Evolutionary conservation across 2,888 invertebrate species (phyloP), one percentile per base, ranked within the genome.

Genomic region (Drosophila limbata): DNA sequence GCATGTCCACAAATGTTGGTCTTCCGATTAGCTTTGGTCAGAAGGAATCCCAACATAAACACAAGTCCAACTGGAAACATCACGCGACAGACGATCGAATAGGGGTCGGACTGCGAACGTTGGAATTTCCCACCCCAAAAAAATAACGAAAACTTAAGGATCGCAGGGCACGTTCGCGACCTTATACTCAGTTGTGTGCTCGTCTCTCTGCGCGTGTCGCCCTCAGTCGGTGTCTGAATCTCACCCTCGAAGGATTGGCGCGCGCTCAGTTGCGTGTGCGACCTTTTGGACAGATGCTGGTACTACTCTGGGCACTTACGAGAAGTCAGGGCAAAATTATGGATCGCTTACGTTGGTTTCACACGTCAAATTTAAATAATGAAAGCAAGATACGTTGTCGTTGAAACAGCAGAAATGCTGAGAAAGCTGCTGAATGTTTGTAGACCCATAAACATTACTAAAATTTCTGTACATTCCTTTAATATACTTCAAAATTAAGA

Each of bases 251-350:
- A 70, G 51, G 61, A 63, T 53, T 68, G 77, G 57, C 79, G 53
- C 61, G 51, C 40, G 60, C 19, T 57, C 21, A 33, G 53, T 65
- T 64, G 69, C 57, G 69, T 64, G 79, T 69, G 76, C 63, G 88
- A 88, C 90, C 90, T 88, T 88, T 88, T 89, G 88, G 89, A 67
- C 53, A 77, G 68, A 89, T 88, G 88, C 88, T 88, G 88, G 88
- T 88, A 81, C 48, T 57, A 21, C 73, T 35, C 57, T 13, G 53
- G 47, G 19, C 53, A 85, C 74, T 79, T 56, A 57, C 2, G 11
- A 35, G 33, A 6, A 69, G 73, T 52, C 45, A 35, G 53, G 44
- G 47, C 9, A 28, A 63, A 69, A 68, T 68, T 70, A 65, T 77
- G 77, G 61, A n/a, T 69, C 63, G 63, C 50, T 82, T 48, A 28